A percentile compares a stretch with the other conserved stretches of the same genome.
Evolutionary conservation across 2,888 invertebrate genomes (phyloP).

Genomic region (Saturnia pavonia): DNA sequence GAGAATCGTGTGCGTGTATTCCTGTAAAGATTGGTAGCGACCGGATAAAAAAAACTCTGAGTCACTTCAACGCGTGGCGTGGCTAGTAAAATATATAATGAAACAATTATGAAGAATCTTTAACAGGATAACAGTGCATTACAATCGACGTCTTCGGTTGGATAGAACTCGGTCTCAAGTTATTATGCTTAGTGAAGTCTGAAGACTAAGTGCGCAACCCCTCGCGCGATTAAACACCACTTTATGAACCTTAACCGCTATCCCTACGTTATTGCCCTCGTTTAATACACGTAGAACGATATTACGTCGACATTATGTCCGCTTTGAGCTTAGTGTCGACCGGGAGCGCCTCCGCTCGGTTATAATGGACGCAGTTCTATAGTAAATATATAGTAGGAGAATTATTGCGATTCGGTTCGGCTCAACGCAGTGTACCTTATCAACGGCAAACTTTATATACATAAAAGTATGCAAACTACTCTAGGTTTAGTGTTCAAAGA

Average conservation of each 20-base stretch:
- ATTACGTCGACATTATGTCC: conserved; percentile 5
- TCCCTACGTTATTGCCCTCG: conserved; percentile 7
- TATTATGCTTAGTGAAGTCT: conserved; percentile 16
- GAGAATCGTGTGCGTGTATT: no score
- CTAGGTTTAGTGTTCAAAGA: no score
- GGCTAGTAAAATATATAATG: background rate
- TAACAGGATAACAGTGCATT: background rate
- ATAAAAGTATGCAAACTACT: background rate
- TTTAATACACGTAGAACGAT: conserved; percentile 14
- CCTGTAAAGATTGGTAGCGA: no score
- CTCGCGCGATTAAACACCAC: conserved; percentile 14
- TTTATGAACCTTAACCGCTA: conserved; percentile 9
- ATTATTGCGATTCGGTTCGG: background rate
- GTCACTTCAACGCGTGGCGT: no score
- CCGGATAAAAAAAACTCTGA: no score
- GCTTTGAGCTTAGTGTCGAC: background rate
- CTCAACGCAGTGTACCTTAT: background rate
- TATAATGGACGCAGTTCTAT: background rate
- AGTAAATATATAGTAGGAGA: background rate
- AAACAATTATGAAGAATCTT: background rate
- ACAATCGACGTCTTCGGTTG: background rate
- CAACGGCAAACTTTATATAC: background rate
- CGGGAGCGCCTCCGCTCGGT: background rate
- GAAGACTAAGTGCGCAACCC: background rate
- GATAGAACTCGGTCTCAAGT: background rate